Percentiles rank a stretch among this genome's conserved stretches.
Conservation (phyloP, 2,113 vertebrate species). For the Rafetus swinhoei region DNA sequence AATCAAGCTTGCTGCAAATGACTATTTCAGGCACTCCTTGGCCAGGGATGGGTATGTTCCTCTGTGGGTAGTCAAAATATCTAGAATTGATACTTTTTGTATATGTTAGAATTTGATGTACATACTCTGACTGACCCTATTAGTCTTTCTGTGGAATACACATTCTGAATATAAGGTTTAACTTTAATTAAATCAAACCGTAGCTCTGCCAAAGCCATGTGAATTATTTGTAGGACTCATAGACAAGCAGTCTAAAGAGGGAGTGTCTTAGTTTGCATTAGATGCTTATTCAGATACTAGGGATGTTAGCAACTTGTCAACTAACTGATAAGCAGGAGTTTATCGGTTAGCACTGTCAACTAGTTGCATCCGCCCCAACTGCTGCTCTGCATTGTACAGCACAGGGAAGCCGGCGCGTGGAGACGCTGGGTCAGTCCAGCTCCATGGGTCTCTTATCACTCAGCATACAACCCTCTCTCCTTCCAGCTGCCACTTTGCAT, state of each 20-base stretch:
- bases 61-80: not conserved
- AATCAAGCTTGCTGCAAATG: slow-evolving; percentile 85
- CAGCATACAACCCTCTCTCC: too few species aligned
- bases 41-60: slow-evolving; percentile 79
- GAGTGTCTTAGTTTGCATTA: not conserved
- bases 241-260: too few species aligned
- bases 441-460: too few species aligned
- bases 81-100: not conserved
- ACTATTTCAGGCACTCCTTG: slow-evolving; percentile 82
- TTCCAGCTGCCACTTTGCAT: too few species aligned
- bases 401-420: too few species aligned
- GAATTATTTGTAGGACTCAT: not conserved
- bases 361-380: too few species aligned
- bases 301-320: too few species aligned
- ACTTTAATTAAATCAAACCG: not conserved
- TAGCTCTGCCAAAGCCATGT: not conserved
- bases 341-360: too few species aligned
- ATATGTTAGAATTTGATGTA: not conserved
- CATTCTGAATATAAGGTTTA: not conserved
- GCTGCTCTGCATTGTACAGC: too few species aligned
- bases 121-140: not conserved
- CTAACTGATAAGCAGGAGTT: too few species aligned
- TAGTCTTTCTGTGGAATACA: not conserved
- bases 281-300: not conserved
- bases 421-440: too few species aligned